Conservation (phyloP, 2,113 vertebrate species). For the Myiozetetes cayanensis region DNA sequence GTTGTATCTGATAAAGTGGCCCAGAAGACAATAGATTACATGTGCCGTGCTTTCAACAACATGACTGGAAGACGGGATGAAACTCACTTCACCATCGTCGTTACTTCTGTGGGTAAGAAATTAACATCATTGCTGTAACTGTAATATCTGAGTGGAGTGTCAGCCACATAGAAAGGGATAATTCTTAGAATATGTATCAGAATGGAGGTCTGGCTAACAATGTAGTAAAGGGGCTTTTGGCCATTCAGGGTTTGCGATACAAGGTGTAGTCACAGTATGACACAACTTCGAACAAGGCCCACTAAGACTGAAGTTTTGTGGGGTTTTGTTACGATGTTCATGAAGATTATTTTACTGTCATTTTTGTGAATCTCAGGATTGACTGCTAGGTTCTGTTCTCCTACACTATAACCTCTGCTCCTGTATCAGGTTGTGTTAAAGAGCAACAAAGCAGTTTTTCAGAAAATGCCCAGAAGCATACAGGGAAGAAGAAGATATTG, state of each 20-base stretch:
- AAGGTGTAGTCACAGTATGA: neutral
- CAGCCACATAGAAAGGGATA: neutral
- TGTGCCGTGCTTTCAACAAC: conserved; percentile 92
- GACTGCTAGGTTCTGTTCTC: neutral
- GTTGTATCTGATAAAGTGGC: conserved; percentile 78
- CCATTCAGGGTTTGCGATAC: neutral
- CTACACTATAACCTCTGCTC: neutral
- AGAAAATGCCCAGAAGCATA: neutral
- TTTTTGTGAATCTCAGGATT: neutral
- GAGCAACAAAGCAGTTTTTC: neutral
- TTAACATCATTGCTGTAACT: neutral
- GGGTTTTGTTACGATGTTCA: neutral
- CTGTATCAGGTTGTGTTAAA: neutral
- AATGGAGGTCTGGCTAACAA: neutral
- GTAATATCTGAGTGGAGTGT: neutral
- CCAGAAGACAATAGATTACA: conserved; percentile 82
- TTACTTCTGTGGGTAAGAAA: conserved; percentile 82
- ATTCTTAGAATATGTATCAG: neutral
- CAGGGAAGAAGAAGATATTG: neutral
- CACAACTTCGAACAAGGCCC: neutral
- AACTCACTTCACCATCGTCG: conserved; percentile 85
- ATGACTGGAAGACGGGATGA: conserved; percentile 86
- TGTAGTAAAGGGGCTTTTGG: neutral
- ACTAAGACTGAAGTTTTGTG: neutral
- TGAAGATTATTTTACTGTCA: neutral